Conservation (phyloP, 2,113 vertebrate genomes). For the Papio anubis region DNA sequence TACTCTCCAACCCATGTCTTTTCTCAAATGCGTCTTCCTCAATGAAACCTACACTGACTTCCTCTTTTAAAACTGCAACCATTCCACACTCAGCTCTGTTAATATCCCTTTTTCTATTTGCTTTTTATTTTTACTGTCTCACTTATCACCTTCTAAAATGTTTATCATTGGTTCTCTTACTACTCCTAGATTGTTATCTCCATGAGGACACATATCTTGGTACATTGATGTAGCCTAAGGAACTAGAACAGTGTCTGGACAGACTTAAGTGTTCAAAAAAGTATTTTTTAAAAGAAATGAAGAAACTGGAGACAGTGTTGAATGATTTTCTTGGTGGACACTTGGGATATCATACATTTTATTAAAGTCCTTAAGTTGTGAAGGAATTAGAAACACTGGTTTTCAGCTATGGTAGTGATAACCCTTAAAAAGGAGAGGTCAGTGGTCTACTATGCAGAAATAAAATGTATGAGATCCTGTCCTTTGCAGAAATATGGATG, state of each 20-base stretch:
- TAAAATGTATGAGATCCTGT: no score
- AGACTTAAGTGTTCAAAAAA: not conserved
- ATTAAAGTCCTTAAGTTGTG: not conserved
- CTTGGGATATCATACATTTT: not conserved
- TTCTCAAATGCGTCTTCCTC: not conserved
- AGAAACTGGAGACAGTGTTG: not conserved
- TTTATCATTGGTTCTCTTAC: not conserved
- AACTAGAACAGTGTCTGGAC: not conserved
- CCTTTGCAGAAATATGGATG: no score
- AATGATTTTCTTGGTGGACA: not conserved
- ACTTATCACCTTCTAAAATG: not conserved
- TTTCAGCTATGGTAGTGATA: not conserved
- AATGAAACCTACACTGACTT: not conserved
- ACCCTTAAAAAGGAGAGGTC: not conserved
- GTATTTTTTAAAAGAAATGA: not conserved
- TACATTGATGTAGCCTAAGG: not conserved
- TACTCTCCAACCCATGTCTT: not conserved
- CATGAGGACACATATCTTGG: not conserved
- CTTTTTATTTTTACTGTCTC: not conserved
- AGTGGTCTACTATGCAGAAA: no score
- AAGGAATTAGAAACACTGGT: not conserved
- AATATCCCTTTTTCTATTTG: not conserved
- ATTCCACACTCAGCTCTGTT: not conserved
- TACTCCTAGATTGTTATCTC: not conserved
- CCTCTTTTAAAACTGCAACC: not conserved